Evolutionary conservation across 2,888 invertebrate genomes (phyloP).

Genomic region (Caenorhabditis panamensis): DNA sequence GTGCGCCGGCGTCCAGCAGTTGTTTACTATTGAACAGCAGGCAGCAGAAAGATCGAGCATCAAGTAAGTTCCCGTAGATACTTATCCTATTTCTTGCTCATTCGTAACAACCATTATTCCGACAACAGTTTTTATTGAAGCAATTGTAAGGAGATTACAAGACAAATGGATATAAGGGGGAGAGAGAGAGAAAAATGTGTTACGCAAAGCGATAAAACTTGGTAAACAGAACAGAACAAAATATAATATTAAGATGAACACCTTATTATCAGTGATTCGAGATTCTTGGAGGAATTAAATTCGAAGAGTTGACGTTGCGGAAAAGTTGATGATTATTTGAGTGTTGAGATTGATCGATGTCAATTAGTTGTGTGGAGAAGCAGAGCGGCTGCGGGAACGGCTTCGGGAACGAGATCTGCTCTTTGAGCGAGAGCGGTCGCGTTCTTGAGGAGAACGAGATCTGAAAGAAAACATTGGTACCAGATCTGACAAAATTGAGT

Average conservation of each 20-base stretch:
- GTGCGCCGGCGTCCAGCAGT: conserved; percentile 26
- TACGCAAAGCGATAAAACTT: conserved; percentile 33
- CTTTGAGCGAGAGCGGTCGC: conserved; percentile 60
- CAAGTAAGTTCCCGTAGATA: conserved; percentile 31
- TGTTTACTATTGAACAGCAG: conserved; percentile 29
- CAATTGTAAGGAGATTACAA: conserved; percentile 7
- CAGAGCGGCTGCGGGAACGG: conserved; percentile 63
- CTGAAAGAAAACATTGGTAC: conserved; percentile 34
- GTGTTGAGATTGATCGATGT: background rate
- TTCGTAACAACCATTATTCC: conserved; percentile 3
- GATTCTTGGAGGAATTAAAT: conserved; percentile 52
- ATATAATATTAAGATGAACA: conserved; percentile 32
- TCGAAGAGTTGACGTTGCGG: conserved; percentile 19
- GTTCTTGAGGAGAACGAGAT: conserved; percentile 60
- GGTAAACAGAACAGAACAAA: conserved; percentile 38
- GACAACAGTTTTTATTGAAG: conserved; percentile 32
- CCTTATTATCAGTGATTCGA: conserved; percentile 37
- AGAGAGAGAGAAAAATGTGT: conserved; percentile 4
- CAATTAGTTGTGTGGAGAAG: conserved; percentile 56
- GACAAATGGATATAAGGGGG: background rate
- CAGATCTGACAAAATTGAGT: too few relatives aligned
- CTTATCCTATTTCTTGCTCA: background rate
- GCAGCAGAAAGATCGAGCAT: background rate
- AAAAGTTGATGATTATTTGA: conserved; percentile 7
- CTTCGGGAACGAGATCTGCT: conserved; percentile 63